A percentile compares a stretch with the other conserved stretches of the same genome.
Conservation (phyloP, 2,888 invertebrate genomes). For the Caenorhabditis sp. region DNA sequence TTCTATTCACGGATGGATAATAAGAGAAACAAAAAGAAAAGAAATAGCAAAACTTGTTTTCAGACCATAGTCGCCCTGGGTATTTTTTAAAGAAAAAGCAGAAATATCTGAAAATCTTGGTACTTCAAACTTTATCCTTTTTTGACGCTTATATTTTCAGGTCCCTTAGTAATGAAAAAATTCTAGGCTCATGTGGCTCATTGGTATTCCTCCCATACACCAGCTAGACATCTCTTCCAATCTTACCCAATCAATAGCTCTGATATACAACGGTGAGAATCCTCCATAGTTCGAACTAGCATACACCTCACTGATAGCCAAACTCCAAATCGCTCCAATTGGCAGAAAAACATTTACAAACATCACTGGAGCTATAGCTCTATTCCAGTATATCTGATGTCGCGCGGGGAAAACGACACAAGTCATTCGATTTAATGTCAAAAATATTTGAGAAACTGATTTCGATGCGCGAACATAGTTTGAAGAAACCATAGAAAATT, state of each 20-base stretch:
- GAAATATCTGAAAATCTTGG: too few species aligned
- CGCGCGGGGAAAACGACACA: conserved; percentile 14
- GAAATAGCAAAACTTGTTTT: too few species aligned
- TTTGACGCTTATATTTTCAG: too few species aligned
- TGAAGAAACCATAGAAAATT: neutral
- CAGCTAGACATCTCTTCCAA: too few species aligned
- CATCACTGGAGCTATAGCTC: neutral
- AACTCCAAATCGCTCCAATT: conserved; percentile 8
- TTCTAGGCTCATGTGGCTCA: too few species aligned
- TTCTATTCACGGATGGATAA: too few species aligned
- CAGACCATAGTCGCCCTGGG: too few species aligned
- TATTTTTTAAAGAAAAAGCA: too few species aligned
- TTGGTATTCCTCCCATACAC: too few species aligned
- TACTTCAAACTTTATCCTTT: too few species aligned
- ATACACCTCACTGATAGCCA: neutral
- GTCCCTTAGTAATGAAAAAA: too few species aligned
- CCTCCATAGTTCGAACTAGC: neutral
- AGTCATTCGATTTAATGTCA: conserved; percentile 13
- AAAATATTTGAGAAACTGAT: conserved; percentile 11
- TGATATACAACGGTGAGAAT: conserved; percentile 11
- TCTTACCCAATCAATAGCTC: conserved; percentile 13
- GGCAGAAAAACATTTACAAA: neutral
- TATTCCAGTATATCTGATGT: conserved; percentile 12
- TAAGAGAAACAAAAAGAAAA: too few species aligned
- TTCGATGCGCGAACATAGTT: conserved; percentile 7